Base-by-base conservation (phyloP, 2,113 vertebrate genomes). In the Pedionomus torquatus region DNA sequence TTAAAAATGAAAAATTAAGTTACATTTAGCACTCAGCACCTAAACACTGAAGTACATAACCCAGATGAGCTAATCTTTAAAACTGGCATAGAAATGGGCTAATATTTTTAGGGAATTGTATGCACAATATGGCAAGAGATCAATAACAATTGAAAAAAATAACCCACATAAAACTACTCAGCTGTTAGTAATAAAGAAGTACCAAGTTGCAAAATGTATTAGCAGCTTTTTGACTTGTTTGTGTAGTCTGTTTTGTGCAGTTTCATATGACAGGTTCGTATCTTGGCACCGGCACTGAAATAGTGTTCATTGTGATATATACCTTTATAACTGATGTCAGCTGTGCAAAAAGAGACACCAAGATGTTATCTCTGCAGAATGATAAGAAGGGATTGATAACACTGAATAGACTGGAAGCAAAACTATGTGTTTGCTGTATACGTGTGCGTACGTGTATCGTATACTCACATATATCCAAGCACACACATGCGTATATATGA, bases 51-150 rank as follows among this genome's bases (percentile, higher is more conserved):
- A 97, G 89, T 94, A 69, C 80, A 96, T 83, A 97, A 90, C 74
- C 91, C 83, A 97, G 91, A 98, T 97, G 97, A 98, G 91, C 92
- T 98, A 97, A 98, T 96, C 88, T 96, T 93, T 60, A 95, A 96
- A 84, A 95, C 85, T 76, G 78, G 74, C 2, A 13, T 83, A 93
- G 89, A 97, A 98, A 95, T 97, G 97, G 98, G 88, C 93, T 98
- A 97, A 98, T 97, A 94, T 94, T 98, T 93, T 97, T 82, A 86
- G 95, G 93, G 97, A 92, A 96, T 83, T 97, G 68, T 94, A 95
- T 91, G 90, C 71, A 97, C 92, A 97, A 72, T 84, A 95, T 96
- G 97, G 94, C 94, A 97, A 93, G 89, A 96, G 85, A 97, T 98
- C 93, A 97, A 72, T 95, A 96, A 96, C 54, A 88, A 93, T 19